Evolutionary conservation across 2,888 invertebrate genomes (phyloP).

Genomic region (Lacanobia wlatinum): DNA sequence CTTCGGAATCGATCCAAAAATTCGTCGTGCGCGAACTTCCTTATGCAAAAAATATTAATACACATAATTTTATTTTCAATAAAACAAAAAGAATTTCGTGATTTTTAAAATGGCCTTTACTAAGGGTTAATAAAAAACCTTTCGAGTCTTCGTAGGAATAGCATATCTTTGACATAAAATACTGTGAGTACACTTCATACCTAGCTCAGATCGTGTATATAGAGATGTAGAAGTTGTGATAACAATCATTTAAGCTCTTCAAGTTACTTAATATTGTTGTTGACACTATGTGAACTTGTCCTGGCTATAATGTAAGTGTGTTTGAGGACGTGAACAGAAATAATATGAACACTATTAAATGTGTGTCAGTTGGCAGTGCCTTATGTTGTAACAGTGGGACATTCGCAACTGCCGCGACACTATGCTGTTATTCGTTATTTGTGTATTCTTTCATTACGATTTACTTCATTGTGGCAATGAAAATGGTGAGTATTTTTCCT

Average conservation of each 20-base stretch:
- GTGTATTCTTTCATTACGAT: not conserved
- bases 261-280: no score
- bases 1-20: not conserved
- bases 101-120: not conserved
- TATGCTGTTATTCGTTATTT: not conserved
- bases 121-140: not conserved
- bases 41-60: no score
- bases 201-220: no score
- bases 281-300: no score
- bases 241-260: not conserved
- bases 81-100: not conserved
- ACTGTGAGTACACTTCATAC: not conserved
- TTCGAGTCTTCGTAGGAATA: not conserved
- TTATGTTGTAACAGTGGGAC: not conserved
- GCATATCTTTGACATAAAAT: not conserved
- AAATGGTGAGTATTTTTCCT: not conserved
- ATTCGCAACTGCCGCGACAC: not conserved
- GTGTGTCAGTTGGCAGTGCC: no score
- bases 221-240: no score
- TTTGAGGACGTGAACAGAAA: fast-evolving
- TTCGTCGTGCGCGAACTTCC: not conserved
- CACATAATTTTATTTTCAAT: not conserved
- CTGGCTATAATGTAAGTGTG: not conserved
- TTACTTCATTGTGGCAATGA: not conserved
- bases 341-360: not conserved